phyloP scores from a whole-genome alignment of 1,140 invertebrate genomes.

The Zeugodacus cucurbitae region DNA sequence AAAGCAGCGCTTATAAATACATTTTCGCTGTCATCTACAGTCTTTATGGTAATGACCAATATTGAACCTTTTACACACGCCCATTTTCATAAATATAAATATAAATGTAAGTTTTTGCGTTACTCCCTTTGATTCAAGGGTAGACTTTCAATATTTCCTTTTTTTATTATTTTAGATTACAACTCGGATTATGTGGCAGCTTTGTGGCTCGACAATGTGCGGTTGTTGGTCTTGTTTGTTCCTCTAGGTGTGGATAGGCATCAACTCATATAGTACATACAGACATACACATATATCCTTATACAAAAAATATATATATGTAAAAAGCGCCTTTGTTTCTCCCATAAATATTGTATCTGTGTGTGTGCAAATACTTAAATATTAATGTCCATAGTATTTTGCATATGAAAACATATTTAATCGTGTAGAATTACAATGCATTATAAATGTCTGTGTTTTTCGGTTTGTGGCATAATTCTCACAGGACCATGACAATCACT shows the following conservation, averaged over 20 bases:
- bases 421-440: neutral
- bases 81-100: neutral
- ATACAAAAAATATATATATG: neutral
- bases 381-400: neutral
- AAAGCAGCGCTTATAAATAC: neutral
- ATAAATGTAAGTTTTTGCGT: neutral
- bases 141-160: neutral
- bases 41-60: neutral
- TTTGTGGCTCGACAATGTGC: neutral
- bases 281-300: neutral
- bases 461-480: neutral
- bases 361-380: neutral
- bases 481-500: neutral
- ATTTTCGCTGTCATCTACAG: neutral
- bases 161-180: neutral
- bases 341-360: neutral
- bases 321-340: too few relatives aligned
- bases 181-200: neutral
- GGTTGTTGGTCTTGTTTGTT: neutral
- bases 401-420: neutral
- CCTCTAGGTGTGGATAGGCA: neutral
- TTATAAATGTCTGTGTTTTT: neutral
- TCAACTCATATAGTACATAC: too few relatives aligned
- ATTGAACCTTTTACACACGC: neutral
- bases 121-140: neutral